phyloP scores from a whole-genome alignment of 2,113 vertebrate genomes.

The Pygathrix nemaeus region DNA sequence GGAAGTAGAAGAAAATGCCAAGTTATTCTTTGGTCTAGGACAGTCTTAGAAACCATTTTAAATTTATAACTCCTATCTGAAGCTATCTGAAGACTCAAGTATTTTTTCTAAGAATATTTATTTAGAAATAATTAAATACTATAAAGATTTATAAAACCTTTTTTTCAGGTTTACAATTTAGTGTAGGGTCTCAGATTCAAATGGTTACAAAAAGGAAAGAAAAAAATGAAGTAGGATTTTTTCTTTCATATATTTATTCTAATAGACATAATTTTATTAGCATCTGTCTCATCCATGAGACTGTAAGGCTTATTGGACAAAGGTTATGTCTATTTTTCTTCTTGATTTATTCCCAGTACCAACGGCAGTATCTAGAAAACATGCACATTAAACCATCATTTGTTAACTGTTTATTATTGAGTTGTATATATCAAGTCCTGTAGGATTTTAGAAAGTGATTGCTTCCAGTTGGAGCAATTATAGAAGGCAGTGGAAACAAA shows the following conservation, averaged over 20 bases:
- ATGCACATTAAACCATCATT: not conserved
- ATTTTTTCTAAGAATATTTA: constrained; percentile 23
- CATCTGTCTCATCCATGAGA: not conserved
- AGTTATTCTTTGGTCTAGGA: not conserved
- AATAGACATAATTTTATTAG: not conserved
- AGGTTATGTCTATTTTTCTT: not conserved
- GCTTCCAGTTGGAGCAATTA: not conserved
- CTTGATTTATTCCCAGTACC: not conserved
- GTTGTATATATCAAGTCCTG: not conserved
- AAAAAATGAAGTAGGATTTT: not conserved
- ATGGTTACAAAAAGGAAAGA: not conserved
- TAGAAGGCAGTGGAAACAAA: not conserved
- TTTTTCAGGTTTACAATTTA: not conserved
- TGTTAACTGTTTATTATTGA: constrained; percentile 4
- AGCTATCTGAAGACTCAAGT: not conserved
- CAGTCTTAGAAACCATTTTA: not conserved
- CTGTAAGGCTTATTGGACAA: not conserved
- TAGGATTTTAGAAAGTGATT: not conserved
- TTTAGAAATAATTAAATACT: not conserved
- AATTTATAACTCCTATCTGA: not conserved
- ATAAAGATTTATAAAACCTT: not conserved
- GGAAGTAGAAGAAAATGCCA: not conserved
- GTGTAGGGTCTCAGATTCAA: not conserved
- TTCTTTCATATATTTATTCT: not conserved
- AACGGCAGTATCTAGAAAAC: not conserved